Conservation (phyloP, 1,140 invertebrate genomes). For the Nephotettix cincticeps region DNA sequence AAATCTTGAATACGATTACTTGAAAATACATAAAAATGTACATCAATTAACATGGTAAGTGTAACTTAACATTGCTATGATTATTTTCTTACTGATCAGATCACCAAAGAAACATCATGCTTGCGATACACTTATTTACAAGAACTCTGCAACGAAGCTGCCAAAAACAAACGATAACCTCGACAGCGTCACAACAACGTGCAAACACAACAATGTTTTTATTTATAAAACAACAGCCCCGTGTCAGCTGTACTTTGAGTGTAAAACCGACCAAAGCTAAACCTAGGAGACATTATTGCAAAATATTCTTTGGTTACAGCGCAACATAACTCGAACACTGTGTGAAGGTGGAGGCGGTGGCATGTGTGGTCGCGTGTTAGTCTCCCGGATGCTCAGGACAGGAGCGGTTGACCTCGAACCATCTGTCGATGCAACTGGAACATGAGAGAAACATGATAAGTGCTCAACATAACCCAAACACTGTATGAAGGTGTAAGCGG, state of each 20-base stretch:
- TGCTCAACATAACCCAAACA: background rate
- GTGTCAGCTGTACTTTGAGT: no score
- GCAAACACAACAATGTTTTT: constrained; percentile 15
- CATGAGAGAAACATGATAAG: constrained; percentile 11
- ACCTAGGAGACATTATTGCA: constrained; percentile 11
- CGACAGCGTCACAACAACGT: background rate
- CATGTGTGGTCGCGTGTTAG: constrained; percentile 50
- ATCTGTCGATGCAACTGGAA: constrained; percentile 91
- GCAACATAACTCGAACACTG: background rate
- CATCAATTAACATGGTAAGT: no score
- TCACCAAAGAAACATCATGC: no score
- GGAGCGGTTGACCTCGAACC: constrained; percentile 96
- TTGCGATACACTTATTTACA: no score
- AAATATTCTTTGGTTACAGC: constrained; percentile 15
- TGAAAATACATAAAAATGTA: no score
- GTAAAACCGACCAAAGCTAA: background rate
- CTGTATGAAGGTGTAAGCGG: background rate
- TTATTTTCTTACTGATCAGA: no score
- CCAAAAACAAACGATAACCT: background rate
- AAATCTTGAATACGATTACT: no score
- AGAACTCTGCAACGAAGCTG: no score
- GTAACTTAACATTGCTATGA: no score
- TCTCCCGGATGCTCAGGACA: constrained; percentile 95
- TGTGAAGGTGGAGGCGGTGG: background rate
- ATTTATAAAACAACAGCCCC: background rate